phyloP scores from a whole-genome alignment of 2,888 invertebrate genomes.

The Synanthedon andrenaeformis region DNA sequence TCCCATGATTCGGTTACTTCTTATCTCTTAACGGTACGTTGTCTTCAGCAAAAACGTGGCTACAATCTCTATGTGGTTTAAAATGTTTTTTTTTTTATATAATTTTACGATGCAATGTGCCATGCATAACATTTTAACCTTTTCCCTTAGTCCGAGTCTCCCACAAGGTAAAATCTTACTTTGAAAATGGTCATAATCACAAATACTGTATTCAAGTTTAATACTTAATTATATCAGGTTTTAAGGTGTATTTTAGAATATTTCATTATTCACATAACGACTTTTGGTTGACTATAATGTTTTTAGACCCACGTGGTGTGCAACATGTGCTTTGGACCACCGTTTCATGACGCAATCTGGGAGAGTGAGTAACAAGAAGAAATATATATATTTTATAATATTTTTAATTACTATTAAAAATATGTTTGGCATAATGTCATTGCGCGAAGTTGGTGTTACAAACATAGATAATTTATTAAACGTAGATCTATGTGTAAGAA shows the following conservation, averaged over 20 bases:
- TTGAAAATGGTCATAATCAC: constrained; percentile 2
- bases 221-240: neutral
- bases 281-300: neutral
- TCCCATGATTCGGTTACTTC: too few relatives aligned
- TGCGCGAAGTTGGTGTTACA: too few relatives aligned
- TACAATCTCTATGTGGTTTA: too few relatives aligned
- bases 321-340: constrained; percentile 53
- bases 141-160: constrained; percentile 54
- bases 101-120: constrained; percentile 48
- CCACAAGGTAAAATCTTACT: constrained; percentile 50
- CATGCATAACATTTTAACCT: constrained; percentile 57
- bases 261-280: neutral
- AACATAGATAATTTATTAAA: too few relatives aligned
- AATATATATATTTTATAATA: constrained; percentile 9
- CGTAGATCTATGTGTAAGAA: too few relatives aligned
- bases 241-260: too few relatives aligned
- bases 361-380: constrained; percentile 41
- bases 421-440: too few relatives aligned
- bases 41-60: too few relatives aligned
- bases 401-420: neutral
- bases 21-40: too few relatives aligned
- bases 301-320: constrained; percentile 61
- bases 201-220: neutral
- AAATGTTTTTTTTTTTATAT: constrained; percentile 12
- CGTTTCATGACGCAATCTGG: constrained; percentile 50